Evolutionary conservation across 2,113 vertebrate genomes (phyloP), one percentile per base, ranked within the genome.

Genomic region (Periophthalmodon schlosseri): DNA sequence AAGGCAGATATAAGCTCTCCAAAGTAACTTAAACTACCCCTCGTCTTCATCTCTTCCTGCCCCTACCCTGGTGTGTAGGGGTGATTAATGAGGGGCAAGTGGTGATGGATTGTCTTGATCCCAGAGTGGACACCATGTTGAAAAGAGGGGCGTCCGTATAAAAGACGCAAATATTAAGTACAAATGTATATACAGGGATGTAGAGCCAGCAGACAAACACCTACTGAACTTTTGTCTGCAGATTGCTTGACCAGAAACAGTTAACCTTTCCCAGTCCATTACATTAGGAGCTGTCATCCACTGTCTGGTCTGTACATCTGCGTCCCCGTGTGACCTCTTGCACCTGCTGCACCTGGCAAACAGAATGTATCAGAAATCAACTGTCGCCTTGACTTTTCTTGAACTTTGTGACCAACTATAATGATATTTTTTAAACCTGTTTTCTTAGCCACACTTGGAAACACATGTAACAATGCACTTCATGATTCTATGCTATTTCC

Each of bases 51-150:
- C 86, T 86, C 83, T 82, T 82, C 83, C 84, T 84, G 84, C 77
- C 77, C 72, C 70, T 50, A 80, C 83, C 81, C 81, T 20, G 72
- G 72, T 78, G 68, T 74, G 77, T 77, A 72, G 69, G 74, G 74
- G 81, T 92, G 92, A 93, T 92, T 92, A 91, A 92, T 91, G 92
- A 91, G 86, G 69, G 10, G 76, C 72, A 84, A 61, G 58, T 64
- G 56, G 90, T 94, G 92, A 93, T 91, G 89, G 89, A 94, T 92
- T 90, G 90, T 88, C 73, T 80, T 82, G 91, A 88, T 93, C 88
- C 87, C 86, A 86, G 86, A 90, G 84, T 84, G 84, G 92, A 92
- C 91, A 94, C 80, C 52, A 77, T 82, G 81, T 86, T 90, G 78
- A 86, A 68, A 70, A 69, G 64, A 88, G 80, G 79, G 75, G 83